Percentiles rank a stretch among this genome's conserved stretches.
Conservation (phyloP, 2,113 vertebrate species). For the Platichthys flesus region DNA sequence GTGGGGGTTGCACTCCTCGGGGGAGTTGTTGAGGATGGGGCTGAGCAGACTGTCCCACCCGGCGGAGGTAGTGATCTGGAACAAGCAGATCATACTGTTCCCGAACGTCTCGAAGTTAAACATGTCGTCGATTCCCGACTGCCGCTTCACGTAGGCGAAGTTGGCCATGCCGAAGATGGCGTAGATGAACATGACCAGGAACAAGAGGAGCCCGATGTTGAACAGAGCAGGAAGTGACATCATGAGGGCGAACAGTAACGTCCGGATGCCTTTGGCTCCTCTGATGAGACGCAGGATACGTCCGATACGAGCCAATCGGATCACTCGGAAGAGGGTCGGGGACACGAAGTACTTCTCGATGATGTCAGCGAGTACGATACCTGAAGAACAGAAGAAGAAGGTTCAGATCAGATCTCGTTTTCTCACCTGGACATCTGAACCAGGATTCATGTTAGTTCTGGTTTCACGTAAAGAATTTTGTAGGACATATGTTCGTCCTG, state of each 20-base stretch:
- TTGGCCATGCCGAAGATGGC: conserved; percentile 99
- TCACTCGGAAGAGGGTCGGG: conserved; percentile 95
- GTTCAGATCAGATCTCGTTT: not conserved
- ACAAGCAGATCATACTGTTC: conserved; percentile 98
- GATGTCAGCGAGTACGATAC: conserved; percentile 96
- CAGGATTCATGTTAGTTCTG: too few species aligned
- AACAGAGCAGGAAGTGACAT: conserved; percentile 97
- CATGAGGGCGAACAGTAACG: conserved; percentile 97
- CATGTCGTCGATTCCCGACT: conserved; percentile 94
- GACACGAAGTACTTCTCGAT: conserved; percentile 99
- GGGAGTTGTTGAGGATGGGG: conserved; percentile 95
- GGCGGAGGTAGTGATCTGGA: conserved; percentile 97
- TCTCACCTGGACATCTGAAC: too few species aligned
- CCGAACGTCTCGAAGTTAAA: conserved; percentile 98
- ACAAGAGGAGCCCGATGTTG: conserved; percentile 96
- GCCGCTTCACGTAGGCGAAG: conserved; percentile 95
- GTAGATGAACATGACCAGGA: conserved; percentile 99
- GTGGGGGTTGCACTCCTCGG: conserved; percentile 89
- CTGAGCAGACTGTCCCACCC: conserved; percentile 97
- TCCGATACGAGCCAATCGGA: conserved; percentile 94
- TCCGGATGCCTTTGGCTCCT: conserved; percentile 96
- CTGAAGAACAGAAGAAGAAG: conserved; percentile 68
- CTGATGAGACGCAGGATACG: conserved; percentile 94
- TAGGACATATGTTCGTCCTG: too few species aligned
- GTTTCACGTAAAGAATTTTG: too few species aligned